Evolutionary conservation across 2,113 vertebrate genomes (phyloP), one percentile per base, ranked within the genome.

Genomic region (Columba livia): DNA sequence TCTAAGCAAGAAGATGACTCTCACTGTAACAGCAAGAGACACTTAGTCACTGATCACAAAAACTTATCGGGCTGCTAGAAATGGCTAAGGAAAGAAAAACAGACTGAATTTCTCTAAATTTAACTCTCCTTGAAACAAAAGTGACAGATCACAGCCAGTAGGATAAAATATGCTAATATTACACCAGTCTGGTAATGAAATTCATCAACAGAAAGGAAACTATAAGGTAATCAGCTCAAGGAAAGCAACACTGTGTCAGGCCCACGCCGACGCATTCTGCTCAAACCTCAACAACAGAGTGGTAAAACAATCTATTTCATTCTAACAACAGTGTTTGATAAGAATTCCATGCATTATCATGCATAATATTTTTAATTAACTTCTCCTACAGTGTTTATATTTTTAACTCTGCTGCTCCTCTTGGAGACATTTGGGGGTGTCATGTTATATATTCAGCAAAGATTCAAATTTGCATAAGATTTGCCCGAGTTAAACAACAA

Each of bases 371-470:
- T 89, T 79, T 51, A 92, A 92, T 77, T 79, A 88, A 62, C 47
- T 82, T 70, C 54, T 91, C 54, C 79, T 70, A 77, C 56, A 66
- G 47, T 9, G 0, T n/a, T 85, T 61, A 10, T 62, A 78, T 90
- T 94, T 96, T 90, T 88, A 92, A 53, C 54, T 69, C 70, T 26
- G 60, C 58, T 85, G 66, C 75, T 95, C 82, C 85, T 85, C n/a
- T 61, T 80, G 62, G 71, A 90, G 75, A 91, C 54, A 54, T 77
- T 50, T 93, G 67, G 44, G 72, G 79, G 34, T 48, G 40, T 91
- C 73, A 74, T 85, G 54, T 73, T 74, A 79, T 51, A 78, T 64
- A 80, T 83, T 77, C 82, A 91, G 51, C 32, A 88, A 83, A 93
- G 74, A 78, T 66, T 51, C 75, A 54, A 80, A 90, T 79, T 73